Percentiles rank a stretch among this genome's conserved stretches.
Evolutionary conservation across 2,888 invertebrate genomes (phyloP).

Genomic region (Proisotoma minuta): DNA sequence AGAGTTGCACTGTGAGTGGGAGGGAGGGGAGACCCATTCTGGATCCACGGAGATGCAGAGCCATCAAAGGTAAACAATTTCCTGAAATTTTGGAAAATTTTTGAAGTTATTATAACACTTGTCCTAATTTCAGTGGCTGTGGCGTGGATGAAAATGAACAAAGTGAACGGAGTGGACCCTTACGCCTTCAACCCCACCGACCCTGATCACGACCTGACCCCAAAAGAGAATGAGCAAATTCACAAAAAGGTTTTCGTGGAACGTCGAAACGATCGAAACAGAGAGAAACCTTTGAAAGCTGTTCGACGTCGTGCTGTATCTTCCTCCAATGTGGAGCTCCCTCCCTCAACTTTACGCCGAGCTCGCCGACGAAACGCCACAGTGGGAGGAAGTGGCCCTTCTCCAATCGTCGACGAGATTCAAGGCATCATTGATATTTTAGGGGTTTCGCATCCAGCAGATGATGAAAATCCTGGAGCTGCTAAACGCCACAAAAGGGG

Average conservation of each 20-base stretch:
- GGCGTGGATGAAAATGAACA: not conserved
- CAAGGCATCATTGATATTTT: too few species aligned
- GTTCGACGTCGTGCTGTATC: too few species aligned
- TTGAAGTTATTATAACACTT: not conserved
- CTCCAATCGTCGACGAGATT: too few species aligned
- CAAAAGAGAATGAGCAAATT: not conserved
- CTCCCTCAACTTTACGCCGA: too few species aligned
- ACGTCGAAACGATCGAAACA: not conserved
- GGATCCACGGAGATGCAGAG: not conserved
- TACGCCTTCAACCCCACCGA: not conserved
- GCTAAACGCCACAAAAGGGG: too few species aligned
- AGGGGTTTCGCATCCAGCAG: too few species aligned
- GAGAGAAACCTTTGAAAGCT: too few species aligned
- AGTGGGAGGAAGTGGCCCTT: too few species aligned
- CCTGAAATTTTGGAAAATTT: not conserved
- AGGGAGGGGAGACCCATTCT: not conserved
- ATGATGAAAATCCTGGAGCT: too few species aligned
- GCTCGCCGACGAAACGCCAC: too few species aligned
- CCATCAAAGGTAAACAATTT: not conserved
- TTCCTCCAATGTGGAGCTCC: too few species aligned
- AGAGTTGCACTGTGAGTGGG: not conserved
- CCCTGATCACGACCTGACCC: not conserved
- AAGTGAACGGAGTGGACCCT: not conserved
- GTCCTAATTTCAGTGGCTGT: not conserved
- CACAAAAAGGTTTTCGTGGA: not conserved